Percentiles rank a stretch among this genome's conserved stretches.
phyloP scores from a whole-genome alignment of 2,888 invertebrate genomes.

The Pyrocoelia pectoralis region DNA sequence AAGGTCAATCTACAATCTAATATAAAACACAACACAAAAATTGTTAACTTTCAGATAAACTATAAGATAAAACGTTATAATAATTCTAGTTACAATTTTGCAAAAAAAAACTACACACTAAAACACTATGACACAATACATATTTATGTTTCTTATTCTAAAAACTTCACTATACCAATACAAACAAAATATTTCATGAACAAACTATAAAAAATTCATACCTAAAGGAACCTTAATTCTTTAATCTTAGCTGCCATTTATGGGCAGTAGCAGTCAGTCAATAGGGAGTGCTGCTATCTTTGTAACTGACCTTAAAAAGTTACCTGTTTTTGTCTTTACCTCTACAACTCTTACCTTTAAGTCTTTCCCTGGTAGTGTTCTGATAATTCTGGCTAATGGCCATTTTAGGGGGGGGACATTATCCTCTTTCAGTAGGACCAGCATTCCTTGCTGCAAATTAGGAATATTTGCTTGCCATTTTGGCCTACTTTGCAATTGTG shows the following conservation, averaged over 20 bases:
- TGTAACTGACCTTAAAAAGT: not conserved
- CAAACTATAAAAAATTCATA: not conserved
- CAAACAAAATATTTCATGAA: not conserved
- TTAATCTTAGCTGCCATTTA: not conserved
- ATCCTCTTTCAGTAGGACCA: slow-evolving; percentile 2
- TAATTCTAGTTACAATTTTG: not conserved
- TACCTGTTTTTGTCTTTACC: not conserved
- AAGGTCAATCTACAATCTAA: not conserved
- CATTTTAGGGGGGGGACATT: not conserved
- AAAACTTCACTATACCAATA: not conserved
- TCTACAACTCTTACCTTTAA: slow-evolving; percentile 1
- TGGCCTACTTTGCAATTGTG: slow-evolving; percentile 1
- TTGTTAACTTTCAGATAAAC: not conserved
- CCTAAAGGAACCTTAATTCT: not conserved
- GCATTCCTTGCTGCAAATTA: not conserved
- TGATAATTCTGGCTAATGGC: not conserved
- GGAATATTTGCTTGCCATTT: slow-evolving; percentile 6
- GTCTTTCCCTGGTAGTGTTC: not conserved
- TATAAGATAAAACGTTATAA: not conserved
- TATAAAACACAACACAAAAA: slow-evolving; percentile 1
- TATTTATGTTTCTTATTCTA: not conserved
- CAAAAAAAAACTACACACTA: not conserved
- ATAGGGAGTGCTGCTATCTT: not conserved
- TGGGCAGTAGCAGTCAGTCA: not conserved
- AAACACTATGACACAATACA: slow-evolving; percentile 2